These are phyloP conservation scores for Coecobrya sp. DNA, from an alignment of 2,888 invertebrate genomes.

Conservation along the genomic window DNA sequence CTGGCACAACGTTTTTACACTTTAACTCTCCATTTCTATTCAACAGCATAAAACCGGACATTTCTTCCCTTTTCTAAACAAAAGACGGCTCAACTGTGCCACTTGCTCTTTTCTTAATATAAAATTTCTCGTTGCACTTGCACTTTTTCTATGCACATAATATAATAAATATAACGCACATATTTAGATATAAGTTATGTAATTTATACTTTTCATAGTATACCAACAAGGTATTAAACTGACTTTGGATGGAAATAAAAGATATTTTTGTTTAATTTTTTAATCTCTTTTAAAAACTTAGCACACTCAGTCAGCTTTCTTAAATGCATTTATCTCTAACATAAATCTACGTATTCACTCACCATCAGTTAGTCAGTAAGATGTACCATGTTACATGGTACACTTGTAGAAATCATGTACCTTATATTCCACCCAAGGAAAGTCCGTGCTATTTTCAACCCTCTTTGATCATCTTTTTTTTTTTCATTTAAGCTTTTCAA, in stretches of 20 bases:
- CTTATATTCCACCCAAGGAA: constrained; percentile 13
- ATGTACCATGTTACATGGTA: not conserved
- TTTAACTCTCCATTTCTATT: constrained; percentile 58
- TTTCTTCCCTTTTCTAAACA: not conserved
- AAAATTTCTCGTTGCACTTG: not conserved
- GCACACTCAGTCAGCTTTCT: constrained; percentile 37
- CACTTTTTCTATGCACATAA: not conserved
- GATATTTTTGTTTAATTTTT: constrained; percentile 39
- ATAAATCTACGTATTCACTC: constrained; percentile 53
- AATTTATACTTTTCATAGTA: too few species aligned
- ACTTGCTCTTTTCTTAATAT: not conserved
- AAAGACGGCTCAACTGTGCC: not conserved
- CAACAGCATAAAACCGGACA: not conserved
- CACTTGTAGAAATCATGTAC: not conserved
- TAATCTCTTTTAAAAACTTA: constrained; percentile 52
- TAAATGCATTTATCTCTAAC: constrained; percentile 43
- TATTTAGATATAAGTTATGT: too few species aligned
- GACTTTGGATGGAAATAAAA: not conserved
- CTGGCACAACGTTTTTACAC: constrained; percentile 51
- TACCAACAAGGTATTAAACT: too few species aligned
- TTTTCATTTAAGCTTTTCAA: not conserved
- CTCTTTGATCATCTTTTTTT: not conserved
- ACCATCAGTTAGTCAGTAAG: constrained; percentile 39
- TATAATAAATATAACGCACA: not conserved
- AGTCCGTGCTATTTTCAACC: constrained; percentile 31